Base-by-base conservation (phyloP, 1,140 invertebrate species). In the Lepidurus couesii region DNA sequence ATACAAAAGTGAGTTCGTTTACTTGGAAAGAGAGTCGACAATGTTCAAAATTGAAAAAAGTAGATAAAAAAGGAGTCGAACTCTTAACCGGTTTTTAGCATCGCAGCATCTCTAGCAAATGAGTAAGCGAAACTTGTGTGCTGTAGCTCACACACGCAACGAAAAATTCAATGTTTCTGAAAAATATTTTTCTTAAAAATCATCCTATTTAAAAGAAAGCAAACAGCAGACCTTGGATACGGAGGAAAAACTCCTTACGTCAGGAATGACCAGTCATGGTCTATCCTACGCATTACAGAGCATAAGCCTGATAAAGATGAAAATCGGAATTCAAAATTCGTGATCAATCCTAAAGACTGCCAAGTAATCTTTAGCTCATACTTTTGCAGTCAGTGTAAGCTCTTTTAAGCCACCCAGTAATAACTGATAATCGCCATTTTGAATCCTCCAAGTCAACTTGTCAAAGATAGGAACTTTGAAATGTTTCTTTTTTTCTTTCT, bases 171-270 rank as follows among this genome's bases (percentile, higher is more conserved):
- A 65, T 11, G 7, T n/a, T n/a, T n/a, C 8, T 16, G 0, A 11
- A 65, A 65, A 65, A 65, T n/a, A 65, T 9, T n/a, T 65, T 65
- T 65, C 53, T n/a, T 21, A 13, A 65, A 65, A 65, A 65, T 65
- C 53, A 65, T 65, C 53, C 53, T 21, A 65, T 65, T 21, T 16
- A 16, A 65, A 65, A 65, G 7, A 65, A 65, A 21, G 53, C 2
- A 34, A 47, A 10, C 16, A 47, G 16, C 13, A 65, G 53, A n/a
- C 53, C 45, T 47, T 10, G 45, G 16, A 13, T 65, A n/a, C 16
- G 21, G 21, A 65, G 53, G 16, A 3, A 34, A 34, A 34, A 34
- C 34, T 34, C 34, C 34, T 34, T 34, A 34, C n/a, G 21, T 65
- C 16, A 65, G 13, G 21, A 65, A 65, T 7, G n/a, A 13, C 53